These are phyloP conservation scores for Entomobrya multifasciata DNA, from an alignment of 2,888 invertebrate species.

Conservation along the genomic window DNA sequence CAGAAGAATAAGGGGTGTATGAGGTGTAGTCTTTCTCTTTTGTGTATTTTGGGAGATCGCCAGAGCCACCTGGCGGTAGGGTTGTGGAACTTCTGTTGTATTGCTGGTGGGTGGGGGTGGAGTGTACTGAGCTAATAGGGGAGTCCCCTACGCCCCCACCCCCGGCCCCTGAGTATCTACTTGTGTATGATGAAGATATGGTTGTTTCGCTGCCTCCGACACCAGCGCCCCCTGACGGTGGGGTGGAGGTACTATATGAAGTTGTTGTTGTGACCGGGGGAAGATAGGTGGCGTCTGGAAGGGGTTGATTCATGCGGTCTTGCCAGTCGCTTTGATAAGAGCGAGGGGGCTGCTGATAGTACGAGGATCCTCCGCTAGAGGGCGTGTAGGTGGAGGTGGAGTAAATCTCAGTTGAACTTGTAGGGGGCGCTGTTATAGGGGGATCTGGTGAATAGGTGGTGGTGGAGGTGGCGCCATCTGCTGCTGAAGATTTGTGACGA, in stretches of 20 bases:
- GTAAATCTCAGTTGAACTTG: too few species aligned
- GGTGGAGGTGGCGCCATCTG: too few species aligned
- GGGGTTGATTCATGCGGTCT: conserved; percentile 78
- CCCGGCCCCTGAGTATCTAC: not conserved
- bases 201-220: conserved; percentile 46
- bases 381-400: too few species aligned
- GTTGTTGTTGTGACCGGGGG: too few species aligned
- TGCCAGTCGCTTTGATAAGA: conserved; percentile 76
- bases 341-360: too few species aligned
- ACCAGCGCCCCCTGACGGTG: too few species aligned
- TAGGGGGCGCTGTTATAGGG: too few species aligned
- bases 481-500: too few species aligned
- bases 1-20: too few species aligned
- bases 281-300: conserved; percentile 75
- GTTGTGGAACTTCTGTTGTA: not conserved
- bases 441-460: too few species aligned
- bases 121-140: conserved; percentile 50
- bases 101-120: conserved; percentile 59
- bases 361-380: too few species aligned
- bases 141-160: not conserved
- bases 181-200: conserved; percentile 34
- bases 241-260: not conserved
- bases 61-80: conserved; percentile 31
- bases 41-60: too few species aligned
- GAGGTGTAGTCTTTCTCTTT: conserved; percentile 50